Evolutionary conservation across 2,113 vertebrate genomes (phyloP).

Genomic region (Thomomys bottae): DNA sequence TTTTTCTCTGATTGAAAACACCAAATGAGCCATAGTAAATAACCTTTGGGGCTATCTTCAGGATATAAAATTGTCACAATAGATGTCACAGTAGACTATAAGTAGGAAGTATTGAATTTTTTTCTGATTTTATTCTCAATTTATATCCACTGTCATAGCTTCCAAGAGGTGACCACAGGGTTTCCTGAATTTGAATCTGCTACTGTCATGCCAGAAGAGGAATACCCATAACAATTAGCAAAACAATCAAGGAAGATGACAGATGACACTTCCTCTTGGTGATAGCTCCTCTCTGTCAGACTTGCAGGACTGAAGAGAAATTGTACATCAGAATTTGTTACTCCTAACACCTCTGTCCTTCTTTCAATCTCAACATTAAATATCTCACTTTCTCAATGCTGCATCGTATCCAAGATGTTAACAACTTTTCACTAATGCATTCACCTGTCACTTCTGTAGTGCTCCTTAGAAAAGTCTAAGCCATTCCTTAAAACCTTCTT

Average conservation of each 20-base stretch:
- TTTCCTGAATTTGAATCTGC: background rate
- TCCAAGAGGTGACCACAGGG: background rate
- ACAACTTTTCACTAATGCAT: background rate
- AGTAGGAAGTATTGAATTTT: background rate
- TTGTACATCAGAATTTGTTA: background rate
- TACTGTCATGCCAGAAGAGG: background rate
- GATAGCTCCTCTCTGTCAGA: background rate
- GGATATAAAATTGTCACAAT: background rate
- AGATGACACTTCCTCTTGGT: background rate
- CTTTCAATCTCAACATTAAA: background rate
- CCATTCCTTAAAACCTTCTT: background rate
- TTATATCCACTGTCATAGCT: background rate
- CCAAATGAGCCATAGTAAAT: background rate
- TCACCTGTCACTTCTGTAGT: background rate
- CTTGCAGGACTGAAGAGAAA: background rate
- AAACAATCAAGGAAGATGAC: background rate
- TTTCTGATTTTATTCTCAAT: background rate
- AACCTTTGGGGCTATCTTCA: background rate
- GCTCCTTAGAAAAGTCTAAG: background rate
- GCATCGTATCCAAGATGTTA: background rate
- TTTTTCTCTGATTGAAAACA: background rate
- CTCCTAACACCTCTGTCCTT: background rate
- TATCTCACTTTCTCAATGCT: background rate
- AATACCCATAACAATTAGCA: background rate
- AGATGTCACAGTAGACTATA: background rate